A percentile compares a stretch with the other conserved stretches of the same genome.
Conservation (phyloP, 1,140 invertebrate species). For the Onthophagus taurus region DNA sequence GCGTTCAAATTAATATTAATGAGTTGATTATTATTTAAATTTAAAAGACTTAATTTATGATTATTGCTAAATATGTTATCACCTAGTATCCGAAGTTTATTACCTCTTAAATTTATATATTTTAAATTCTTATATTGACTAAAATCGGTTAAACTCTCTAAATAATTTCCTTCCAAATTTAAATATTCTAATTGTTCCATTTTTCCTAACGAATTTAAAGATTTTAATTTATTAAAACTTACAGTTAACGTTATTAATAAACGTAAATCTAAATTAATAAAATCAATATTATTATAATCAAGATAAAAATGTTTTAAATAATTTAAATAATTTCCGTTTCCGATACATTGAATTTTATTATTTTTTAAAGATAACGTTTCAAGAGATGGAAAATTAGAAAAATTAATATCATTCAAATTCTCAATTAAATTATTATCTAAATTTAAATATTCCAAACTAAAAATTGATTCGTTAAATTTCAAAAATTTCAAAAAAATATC, state of each 20-base stretch:
- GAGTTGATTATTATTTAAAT: slow-evolving; percentile 3
- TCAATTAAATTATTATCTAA: slow-evolving; percentile 23
- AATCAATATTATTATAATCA: slow-evolving; percentile 4
- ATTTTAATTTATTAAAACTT: slow-evolving; percentile 24
- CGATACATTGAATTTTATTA: slow-evolving; percentile 2
- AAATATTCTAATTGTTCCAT: slow-evolving; percentile 14
- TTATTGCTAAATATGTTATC: slow-evolving; percentile 7
- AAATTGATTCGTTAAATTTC: slow-evolving; percentile 6
- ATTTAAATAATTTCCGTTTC: slow-evolving; percentile 6
- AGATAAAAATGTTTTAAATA: slow-evolving; percentile 6
- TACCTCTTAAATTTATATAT: slow-evolving; percentile 17
- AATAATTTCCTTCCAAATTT: slow-evolving; percentile 14
- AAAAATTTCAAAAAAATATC: slow-evolving; percentile 24
- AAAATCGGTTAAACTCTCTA: slow-evolving; percentile 1
- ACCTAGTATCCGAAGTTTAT: slow-evolving; percentile 15
- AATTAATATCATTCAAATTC: slow-evolving; percentile 18
- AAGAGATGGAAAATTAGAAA: slow-evolving; percentile 22
- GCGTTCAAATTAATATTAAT: slow-evolving; percentile 9
- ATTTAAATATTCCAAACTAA: slow-evolving; percentile 22
- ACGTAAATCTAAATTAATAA: slow-evolving; percentile 1
- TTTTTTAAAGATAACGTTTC: slow-evolving; percentile 13
- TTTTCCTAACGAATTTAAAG: slow-evolving; percentile 17
- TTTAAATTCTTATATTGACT: slow-evolving; percentile 16
- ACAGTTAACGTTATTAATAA: slow-evolving; percentile 19
- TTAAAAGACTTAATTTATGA: neutral